Percentiles rank a stretch among this genome's conserved stretches.
Conservation (phyloP, 2,888 invertebrate genomes). For the Lycophotia porphyrea region DNA sequence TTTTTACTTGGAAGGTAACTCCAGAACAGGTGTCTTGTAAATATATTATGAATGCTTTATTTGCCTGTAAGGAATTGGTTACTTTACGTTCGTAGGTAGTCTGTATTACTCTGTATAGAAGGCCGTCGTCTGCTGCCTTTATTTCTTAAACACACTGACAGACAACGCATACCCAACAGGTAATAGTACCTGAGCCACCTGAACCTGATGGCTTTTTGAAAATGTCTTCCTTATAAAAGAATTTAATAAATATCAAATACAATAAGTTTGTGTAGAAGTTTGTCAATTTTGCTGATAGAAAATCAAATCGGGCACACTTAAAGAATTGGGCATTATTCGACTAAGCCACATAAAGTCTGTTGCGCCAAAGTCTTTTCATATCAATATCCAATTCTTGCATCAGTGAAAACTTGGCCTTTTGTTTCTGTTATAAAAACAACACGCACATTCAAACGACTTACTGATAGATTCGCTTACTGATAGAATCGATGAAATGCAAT, state of each 20-base stretch:
- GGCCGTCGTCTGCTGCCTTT: not conserved
- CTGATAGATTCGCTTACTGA: not conserved
- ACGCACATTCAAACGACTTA: conserved; percentile 15
- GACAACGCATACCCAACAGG: too few species aligned
- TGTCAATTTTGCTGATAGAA: not conserved
- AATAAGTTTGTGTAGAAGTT: not conserved
- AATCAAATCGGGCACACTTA: not conserved
- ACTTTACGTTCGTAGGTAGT: not conserved
- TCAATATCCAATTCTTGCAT: not conserved
- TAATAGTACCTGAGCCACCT: too few species aligned
- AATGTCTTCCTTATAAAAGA: not conserved
- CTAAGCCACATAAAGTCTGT: too few species aligned
- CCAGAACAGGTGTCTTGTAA: conserved; percentile 4
- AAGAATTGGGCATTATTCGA: too few species aligned
- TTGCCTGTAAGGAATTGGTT: not conserved
- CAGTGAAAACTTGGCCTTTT: not conserved
- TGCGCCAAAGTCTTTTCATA: not conserved
- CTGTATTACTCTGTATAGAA: not conserved
- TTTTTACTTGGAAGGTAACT: conserved; percentile 15
- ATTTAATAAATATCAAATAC: not conserved
- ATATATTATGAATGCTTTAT: conserved; percentile 8
- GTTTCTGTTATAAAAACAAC: not conserved
- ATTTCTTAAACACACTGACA: not conserved
- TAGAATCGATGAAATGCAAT: conserved; percentile 22
- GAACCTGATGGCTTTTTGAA: too few species aligned